A percentile compares a stretch with the other conserved stretches of the same genome.
These are phyloP conservation scores for Pachymerium ferrugineum DNA, from an alignment of 2,888 invertebrate genomes.

Conservation along the genomic window DNA sequence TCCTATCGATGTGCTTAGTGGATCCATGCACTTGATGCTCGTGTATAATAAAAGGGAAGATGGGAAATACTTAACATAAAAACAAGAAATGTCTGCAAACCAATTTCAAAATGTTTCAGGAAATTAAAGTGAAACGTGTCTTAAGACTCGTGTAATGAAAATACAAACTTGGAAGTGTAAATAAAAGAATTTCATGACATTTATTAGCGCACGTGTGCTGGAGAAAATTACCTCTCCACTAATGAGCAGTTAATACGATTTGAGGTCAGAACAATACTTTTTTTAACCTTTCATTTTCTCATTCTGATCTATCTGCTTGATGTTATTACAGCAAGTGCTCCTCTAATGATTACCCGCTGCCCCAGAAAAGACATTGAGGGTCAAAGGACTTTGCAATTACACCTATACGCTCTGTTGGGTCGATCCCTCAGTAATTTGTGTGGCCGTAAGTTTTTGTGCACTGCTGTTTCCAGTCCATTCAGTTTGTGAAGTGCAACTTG, in stretches of 20 bases:
- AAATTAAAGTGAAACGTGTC: too few species aligned
- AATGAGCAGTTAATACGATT: too few species aligned
- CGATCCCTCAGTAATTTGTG: neutral
- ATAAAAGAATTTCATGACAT: neutral
- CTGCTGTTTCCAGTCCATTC: conserved; percentile 9
- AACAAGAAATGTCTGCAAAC: too few species aligned
- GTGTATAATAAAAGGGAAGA: neutral
- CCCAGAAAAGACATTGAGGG: neutral
- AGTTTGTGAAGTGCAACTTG: neutral
- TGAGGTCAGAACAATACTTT: too few species aligned
- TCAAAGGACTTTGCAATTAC: conserved; percentile 4
- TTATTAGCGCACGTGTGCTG: neutral
- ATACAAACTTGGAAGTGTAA: too few species aligned
- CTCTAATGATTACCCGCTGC: conserved; percentile 4
- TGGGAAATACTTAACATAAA: neutral
- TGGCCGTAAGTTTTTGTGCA: neutral
- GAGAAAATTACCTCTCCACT: too few species aligned
- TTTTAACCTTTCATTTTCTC: too few species aligned
- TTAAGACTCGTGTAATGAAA: too few species aligned
- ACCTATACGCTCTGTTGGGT: neutral
- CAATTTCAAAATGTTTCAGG: too few species aligned
- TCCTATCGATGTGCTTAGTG: neutral
- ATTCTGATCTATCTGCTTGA: too few species aligned
- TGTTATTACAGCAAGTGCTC: neutral
- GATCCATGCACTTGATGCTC: neutral